These are phyloP conservation scores for Tichodroma muraria DNA, from an alignment of 2,113 vertebrate species.

Conservation along the genomic window DNA sequence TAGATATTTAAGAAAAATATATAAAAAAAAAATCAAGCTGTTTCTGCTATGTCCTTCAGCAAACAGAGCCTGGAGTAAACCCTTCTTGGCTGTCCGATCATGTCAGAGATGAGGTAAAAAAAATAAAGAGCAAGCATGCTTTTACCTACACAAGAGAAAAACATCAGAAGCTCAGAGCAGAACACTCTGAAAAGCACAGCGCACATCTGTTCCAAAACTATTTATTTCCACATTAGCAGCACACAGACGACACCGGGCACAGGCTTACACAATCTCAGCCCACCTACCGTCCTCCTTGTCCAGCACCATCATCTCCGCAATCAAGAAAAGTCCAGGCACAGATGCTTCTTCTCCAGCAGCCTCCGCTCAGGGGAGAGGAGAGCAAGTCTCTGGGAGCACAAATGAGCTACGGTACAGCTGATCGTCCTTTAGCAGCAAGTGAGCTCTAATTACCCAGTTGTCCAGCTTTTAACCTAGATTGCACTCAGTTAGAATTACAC, in stretches of 20 bases:
- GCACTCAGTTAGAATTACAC: constrained; percentile 79
- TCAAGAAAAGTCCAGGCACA: constrained; percentile 80
- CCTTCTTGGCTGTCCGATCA: background rate
- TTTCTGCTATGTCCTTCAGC: background rate
- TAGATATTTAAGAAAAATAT: background rate
- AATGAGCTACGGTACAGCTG: constrained; percentile 67
- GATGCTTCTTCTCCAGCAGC: constrained; percentile 89
- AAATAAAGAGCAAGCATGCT: background rate
- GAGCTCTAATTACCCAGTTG: constrained; percentile 80
- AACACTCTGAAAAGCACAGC: background rate
- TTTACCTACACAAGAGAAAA: background rate
- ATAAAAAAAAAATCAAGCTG: background rate
- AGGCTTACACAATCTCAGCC: constrained; percentile 55
- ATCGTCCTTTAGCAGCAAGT: constrained; percentile 72
- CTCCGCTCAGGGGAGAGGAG: constrained; percentile 66
- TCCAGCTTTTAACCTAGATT: constrained; percentile 81
- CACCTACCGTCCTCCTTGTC: constrained; percentile 99
- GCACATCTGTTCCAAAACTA: background rate
- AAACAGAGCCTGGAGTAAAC: background rate
- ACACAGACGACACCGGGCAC: background rate
- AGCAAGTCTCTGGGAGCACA: constrained; percentile 66
- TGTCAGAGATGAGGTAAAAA: background rate
- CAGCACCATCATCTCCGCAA: constrained; percentile 97
- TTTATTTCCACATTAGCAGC: background rate
- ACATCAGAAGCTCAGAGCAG: background rate